These are phyloP conservation scores for Himalopsyche anomala DNA, from an alignment of 2,888 invertebrate species.

Conservation along the genomic window DNA sequence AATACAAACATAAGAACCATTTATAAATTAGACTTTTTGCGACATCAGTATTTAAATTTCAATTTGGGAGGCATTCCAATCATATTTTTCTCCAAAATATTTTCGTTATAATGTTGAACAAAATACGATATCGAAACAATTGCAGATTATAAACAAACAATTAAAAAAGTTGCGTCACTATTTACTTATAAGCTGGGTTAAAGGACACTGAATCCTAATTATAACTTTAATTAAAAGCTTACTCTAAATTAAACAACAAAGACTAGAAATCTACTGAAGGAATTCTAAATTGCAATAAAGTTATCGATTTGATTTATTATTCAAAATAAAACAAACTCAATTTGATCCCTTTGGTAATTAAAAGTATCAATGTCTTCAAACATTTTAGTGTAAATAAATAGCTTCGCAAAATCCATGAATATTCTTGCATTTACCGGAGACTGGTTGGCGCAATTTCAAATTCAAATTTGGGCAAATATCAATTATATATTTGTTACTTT, in stretches of 20 bases:
- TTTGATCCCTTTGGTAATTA: background rate
- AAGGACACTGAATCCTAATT: background rate
- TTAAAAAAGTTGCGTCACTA: too few species aligned
- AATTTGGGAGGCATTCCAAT: too few species aligned
- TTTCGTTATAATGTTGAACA: too few species aligned
- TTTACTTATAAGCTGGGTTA: too few species aligned
- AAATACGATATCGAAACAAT: too few species aligned
- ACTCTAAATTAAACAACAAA: background rate
- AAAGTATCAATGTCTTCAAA: constrained; percentile 4
- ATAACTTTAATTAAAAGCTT: background rate
- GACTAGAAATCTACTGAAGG: background rate
- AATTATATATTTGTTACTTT: constrained; percentile 21
- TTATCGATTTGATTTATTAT: constrained; percentile 26
- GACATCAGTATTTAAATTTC: too few species aligned
- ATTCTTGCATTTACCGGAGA: background rate
- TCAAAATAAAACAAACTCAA: background rate
- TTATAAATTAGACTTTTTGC: too few species aligned
- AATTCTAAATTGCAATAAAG: background rate
- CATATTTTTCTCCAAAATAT: too few species aligned
- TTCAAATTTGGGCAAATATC: constrained; percentile 26
- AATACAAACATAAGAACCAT: too few species aligned
- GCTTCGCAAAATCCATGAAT: constrained; percentile 9
- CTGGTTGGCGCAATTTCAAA: background rate
- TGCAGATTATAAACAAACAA: too few species aligned
- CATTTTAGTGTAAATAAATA: constrained; percentile 9